Base-by-base conservation (phyloP, 2,888 invertebrate species). In the Coenonympha arcania region DNA sequence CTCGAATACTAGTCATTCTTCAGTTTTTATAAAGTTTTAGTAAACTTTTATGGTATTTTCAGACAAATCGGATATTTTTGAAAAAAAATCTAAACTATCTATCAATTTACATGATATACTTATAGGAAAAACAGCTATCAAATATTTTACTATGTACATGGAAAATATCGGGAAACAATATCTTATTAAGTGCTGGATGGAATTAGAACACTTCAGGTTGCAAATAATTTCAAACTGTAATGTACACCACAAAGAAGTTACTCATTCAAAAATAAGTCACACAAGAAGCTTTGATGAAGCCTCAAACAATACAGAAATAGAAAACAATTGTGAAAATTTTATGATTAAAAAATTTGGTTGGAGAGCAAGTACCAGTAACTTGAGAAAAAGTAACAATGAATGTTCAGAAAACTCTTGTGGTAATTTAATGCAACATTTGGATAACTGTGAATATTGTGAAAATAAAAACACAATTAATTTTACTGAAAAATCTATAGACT, bases 71-170 rank as follows among this genome's bases (percentile, higher is more conserved):
- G 65, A 74, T 54, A 68, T 80, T 61, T 81, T 85, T 57, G 76
- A 78, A 51, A 84, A 85, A 59, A 85, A 86, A 59, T 92, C 92
- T 0, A 89, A 91, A 50, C 82, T 96, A 45, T 92, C 93, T 3
- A 90, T 93, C 79, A 91, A 89, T 44, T 83, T 96, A 52, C 79
- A 88, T 52, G 93, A 95, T 65, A 90, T 95, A 58, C 85, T 97
- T 11, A 79, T 88, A 19, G 94, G 95, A 75, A 93, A 93, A 70
- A 90, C 90, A 69, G 93, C 93, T 48, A 83, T 96, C 19, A 91
- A 91, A 39, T 94, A 94, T 76, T 94, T 96, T 72, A 89, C 95
- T 48, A 94, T 95, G 66, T 97, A 90, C 76, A 90, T 97, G 89
- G 94, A 95, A 66, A 87, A 90, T n/a, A 88, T 90, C 57, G 90